Evolutionary conservation across 2,888 invertebrate species (phyloP), one percentile per base, ranked within the genome.

Genomic region (Nipponacmea schrenckii): DNA sequence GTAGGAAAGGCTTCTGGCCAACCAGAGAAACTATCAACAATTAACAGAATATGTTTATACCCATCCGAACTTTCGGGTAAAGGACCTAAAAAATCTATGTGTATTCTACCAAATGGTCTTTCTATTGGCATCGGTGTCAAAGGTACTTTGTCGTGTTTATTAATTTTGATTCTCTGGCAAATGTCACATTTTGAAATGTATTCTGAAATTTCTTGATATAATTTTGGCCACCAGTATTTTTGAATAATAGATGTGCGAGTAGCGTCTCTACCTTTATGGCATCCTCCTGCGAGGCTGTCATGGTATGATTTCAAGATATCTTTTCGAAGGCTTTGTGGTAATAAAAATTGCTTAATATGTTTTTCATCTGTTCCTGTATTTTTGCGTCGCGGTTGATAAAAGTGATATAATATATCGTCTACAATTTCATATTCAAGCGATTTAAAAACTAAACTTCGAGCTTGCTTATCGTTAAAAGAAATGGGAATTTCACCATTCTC

Each of bases 1-100:
- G 77, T 27, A 5, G 78, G 76, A 64, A 80, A 76, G 2, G 74
- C 76, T 68, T 80, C 80, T 56, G 73, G 50, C 75, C 76, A 80
- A 20, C 69, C 67, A 5, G 73, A 66, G 46, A 72, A 77, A 20
- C 70, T 71, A 20, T 79, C 76, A 15, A 77, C 76, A 27, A 76
- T 63, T n/a, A 77, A 66, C 8, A 78, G 65, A 15, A 75, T 72
- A 62, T 77, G 89, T 92, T 95, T 86, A 94, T 95, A 89, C 94
- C 94, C 76, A 27, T 77, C 69, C 50, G 46, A 44, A 7, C 69
- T 69, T 62, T 62, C 66, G 26, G 77, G 67, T 20, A 79, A 50
- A 3, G 77, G 74, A 14, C 77, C 77, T 5, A 78, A 24, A 50
- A 79, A 71, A 39, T 79, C 77, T 63, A 77, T 75, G 63, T 78